phyloP scores from a whole-genome alignment of 2,113 vertebrate genomes.

The Anoura caudifer region DNA sequence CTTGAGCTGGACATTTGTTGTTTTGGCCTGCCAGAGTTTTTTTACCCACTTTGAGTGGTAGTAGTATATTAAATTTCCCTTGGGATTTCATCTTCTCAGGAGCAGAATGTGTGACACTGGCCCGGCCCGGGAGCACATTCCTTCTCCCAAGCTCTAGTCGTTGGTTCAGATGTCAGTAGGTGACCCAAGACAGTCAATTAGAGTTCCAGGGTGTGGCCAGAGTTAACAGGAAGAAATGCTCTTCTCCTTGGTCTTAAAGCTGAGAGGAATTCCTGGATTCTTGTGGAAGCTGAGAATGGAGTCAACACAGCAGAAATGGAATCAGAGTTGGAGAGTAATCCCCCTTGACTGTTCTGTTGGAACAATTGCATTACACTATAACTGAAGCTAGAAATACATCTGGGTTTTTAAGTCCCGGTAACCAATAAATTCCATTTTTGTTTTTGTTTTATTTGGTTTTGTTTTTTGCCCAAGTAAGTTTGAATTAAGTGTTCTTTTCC shows the following conservation, averaged over 20 bases:
- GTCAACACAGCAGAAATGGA: not conserved
- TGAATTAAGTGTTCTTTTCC: not conserved
- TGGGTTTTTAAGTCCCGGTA: not conserved
- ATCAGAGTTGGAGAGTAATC: not conserved
- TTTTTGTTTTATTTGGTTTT: not conserved
- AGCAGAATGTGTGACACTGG: not conserved
- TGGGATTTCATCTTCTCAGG: not conserved
- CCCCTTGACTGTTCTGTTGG: not conserved
- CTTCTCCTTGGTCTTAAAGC: not conserved
- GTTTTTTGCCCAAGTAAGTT: not conserved
- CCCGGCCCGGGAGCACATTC: not conserved
- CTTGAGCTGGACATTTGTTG: not conserved
- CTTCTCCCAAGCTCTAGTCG: not conserved
- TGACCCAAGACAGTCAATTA: not conserved
- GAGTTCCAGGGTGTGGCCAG: not conserved
- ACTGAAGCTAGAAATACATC: not conserved
- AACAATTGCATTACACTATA: not conserved
- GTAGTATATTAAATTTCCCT: not conserved
- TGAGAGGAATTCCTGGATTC: not conserved
- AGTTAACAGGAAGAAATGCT: not conserved
- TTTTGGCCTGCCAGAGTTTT: slow-evolving; percentile 45
- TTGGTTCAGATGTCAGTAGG: not conserved
- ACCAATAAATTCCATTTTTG: not conserved
- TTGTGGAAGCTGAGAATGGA: not conserved
- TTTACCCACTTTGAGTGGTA: slow-evolving; percentile 53